phyloP scores from a whole-genome alignment of 2,113 vertebrate genomes.

The Arvicanthis niloticus region DNA sequence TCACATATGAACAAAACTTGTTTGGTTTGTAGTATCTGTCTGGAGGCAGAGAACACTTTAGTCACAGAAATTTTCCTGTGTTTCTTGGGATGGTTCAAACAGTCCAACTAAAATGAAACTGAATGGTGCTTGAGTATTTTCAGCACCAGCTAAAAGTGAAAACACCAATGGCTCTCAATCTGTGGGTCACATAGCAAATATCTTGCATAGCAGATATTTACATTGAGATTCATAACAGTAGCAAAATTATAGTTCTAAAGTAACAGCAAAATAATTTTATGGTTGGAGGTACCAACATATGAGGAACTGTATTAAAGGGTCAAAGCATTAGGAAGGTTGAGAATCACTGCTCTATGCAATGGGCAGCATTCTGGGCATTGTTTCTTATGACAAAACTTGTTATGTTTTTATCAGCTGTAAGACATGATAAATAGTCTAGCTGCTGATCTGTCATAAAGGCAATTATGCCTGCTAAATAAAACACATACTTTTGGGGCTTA shows the following conservation, averaged over 20 bases:
- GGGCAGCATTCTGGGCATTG: neutral
- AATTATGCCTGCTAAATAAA: slow-evolving; percentile 25
- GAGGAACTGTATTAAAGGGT: neutral
- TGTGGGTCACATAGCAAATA: neutral
- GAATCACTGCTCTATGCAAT: neutral
- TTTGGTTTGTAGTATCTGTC: neutral
- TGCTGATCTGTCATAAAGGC: neutral
- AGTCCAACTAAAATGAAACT: neutral
- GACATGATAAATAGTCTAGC: neutral
- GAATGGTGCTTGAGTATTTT: neutral
- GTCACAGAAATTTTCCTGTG: neutral
- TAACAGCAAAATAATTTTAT: neutral
- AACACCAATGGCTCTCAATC: neutral
- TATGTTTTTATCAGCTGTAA: neutral
- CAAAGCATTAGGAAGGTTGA: neutral
- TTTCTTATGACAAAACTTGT: neutral
- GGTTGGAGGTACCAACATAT: neutral
- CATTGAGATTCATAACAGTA: neutral
- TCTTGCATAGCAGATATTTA: neutral
- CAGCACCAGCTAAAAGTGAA: neutral
- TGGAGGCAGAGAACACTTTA: neutral
- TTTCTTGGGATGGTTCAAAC: neutral
- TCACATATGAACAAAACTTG: too few relatives aligned
- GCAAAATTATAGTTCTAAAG: neutral
- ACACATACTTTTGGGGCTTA: neutral